Percentiles rank a stretch among this genome's conserved stretches.
phyloP scores from a whole-genome alignment of 2,888 invertebrate genomes.

The Philereme vetulata region DNA sequence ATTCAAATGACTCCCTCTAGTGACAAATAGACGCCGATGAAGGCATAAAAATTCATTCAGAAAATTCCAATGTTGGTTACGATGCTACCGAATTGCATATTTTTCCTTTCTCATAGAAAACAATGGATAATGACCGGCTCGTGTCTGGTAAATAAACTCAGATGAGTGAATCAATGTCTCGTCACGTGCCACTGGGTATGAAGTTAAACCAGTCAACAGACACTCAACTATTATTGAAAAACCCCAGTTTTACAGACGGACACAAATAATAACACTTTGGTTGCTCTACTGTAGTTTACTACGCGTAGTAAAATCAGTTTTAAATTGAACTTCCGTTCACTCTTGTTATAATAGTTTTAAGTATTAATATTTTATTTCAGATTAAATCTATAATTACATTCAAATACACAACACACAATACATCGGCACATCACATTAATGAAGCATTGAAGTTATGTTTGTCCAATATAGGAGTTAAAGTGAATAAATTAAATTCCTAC shows the following conservation, averaged over 20 bases:
- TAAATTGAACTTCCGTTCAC: slow-evolving; percentile 11
- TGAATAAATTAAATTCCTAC: slow-evolving; percentile 25
- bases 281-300: slow-evolving; percentile 9
- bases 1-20: too few relatives aligned
- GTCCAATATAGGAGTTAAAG: slow-evolving; percentile 5
- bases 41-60: slow-evolving; percentile 13
- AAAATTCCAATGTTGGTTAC: neutral
- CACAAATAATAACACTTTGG: too few relatives aligned
- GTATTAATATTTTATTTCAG: too few relatives aligned
- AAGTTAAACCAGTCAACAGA: slow-evolving; percentile 28
- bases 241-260: slow-evolving; percentile 12
- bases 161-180: slow-evolving; percentile 20
- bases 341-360: neutral
- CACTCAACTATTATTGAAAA: slow-evolving; percentile 1
- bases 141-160: slow-evolving; percentile 13
- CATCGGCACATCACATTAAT: neutral
- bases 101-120: slow-evolving; percentile 21
- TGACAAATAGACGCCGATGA: neutral
- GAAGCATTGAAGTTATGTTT: slow-evolving; percentile 5
- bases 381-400: too few relatives aligned
- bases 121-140: slow-evolving; percentile 30
- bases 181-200: slow-evolving; percentile 25
- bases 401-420: too few relatives aligned
- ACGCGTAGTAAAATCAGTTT: slow-evolving; percentile 7
- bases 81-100: slow-evolving; percentile 11